Evolutionary conservation across 1,140 invertebrate species (phyloP).

Genomic region (Apis dorsata): DNA sequence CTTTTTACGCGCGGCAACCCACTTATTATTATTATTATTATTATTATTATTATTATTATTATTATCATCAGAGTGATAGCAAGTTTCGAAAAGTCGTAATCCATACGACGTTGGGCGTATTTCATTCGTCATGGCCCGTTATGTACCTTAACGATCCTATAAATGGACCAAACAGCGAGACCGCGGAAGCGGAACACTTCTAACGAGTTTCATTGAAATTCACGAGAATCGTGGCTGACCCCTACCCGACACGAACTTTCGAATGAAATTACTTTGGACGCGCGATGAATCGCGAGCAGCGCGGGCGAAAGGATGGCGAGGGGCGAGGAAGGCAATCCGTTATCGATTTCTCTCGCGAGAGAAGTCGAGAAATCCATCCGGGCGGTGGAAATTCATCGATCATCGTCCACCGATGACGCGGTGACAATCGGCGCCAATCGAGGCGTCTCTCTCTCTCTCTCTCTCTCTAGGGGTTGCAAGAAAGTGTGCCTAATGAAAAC

Average conservation of each 20-base stretch:
- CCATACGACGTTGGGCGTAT: slow-evolving; percentile 6
- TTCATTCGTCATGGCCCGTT: slow-evolving; percentile 30
- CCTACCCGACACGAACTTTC: neutral
- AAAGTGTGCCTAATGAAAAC: slow-evolving; percentile 1
- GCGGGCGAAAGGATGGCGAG: neutral
- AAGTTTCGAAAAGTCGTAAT: slow-evolving; percentile 24
- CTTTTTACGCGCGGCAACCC: neutral
- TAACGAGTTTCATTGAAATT: slow-evolving; percentile 45
- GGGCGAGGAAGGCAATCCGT: neutral
- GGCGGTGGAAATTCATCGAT: slow-evolving; percentile 29
- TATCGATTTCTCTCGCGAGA: neutral
- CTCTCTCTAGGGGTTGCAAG: neutral
- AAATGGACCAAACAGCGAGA: slow-evolving; percentile 34
- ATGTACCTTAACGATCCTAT: slow-evolving; percentile 27
- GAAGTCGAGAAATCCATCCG: slow-evolving; percentile 10
- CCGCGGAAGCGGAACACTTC: slow-evolving; percentile 30
- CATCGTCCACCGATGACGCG: slow-evolving; percentile 27
- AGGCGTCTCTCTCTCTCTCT: neutral
- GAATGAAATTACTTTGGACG: slow-evolving; percentile 7
- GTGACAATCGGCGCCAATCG: slow-evolving; percentile 42
- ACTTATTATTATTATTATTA: no score
- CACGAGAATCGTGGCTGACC: slow-evolving; percentile 28
- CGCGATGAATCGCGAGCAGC: slow-evolving; percentile 21
- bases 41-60: neutral
- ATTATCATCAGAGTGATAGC: slow-evolving; percentile 21